These are phyloP conservation scores for Urophycis tenuis DNA, from an alignment of 2,797 vertebrate genomes.

Conservation along the genomic window DNA sequence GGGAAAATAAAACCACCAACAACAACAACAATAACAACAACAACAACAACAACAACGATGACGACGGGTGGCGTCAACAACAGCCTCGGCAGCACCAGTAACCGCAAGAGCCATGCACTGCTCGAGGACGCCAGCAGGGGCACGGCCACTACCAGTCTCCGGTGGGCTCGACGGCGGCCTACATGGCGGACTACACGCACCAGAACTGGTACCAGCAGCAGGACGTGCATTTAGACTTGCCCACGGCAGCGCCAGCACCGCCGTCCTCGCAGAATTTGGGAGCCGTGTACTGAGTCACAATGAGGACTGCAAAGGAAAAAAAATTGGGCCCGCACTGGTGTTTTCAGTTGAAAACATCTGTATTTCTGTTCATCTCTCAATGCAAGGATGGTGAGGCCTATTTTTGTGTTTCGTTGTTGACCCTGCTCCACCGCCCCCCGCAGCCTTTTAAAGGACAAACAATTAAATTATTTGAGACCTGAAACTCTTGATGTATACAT, in stretches of 20 bases:
- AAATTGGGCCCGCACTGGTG: not conserved
- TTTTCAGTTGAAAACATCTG: not conserved
- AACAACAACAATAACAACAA: slow-evolving; percentile 15
- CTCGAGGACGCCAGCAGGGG: slow-evolving; percentile 65
- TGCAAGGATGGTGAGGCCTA: not conserved
- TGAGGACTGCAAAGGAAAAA: not conserved
- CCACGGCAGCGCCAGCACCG: slow-evolving; percentile 63
- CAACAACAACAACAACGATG: slow-evolving; percentile 12
- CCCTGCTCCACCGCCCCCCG: not conserved
- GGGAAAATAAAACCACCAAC: slow-evolving; percentile 70
- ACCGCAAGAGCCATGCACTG: slow-evolving; percentile 50
- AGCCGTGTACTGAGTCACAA: slow-evolving; percentile 75
- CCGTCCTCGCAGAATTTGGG: slow-evolving; percentile 66
- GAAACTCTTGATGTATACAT: not conserved
- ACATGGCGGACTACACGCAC: slow-evolving; percentile 75
- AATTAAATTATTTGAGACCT: not conserved
- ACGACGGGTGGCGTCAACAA: slow-evolving; percentile 29
- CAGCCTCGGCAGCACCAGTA: slow-evolving; percentile 6
- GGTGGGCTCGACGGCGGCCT: slow-evolving; percentile 72
- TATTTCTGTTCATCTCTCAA: not conserved
- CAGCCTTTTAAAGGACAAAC: not conserved
- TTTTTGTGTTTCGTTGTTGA: not conserved
- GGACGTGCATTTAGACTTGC: slow-evolving; percentile 70
- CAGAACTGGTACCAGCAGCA: slow-evolving; percentile 86
- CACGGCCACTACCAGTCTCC: slow-evolving; percentile 70